Conservation (phyloP, 2,888 invertebrate species). For the Platycnemis pennipes region DNA sequence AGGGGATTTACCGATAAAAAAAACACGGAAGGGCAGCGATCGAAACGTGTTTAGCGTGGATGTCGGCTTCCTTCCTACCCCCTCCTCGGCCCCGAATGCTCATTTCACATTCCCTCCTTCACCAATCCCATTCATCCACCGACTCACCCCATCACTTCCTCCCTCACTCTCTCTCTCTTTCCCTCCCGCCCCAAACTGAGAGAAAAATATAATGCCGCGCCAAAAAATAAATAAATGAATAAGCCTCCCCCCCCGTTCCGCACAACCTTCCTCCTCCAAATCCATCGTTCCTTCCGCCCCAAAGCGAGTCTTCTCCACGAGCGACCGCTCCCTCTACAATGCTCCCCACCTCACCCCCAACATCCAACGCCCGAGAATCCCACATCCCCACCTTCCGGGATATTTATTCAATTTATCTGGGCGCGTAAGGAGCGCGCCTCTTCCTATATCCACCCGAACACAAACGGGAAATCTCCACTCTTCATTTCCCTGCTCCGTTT, state of each 20-base stretch:
- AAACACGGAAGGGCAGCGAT: slow-evolving; percentile 33
- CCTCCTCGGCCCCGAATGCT: slow-evolving; percentile 33
- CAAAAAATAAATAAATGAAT: no score
- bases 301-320: no score
- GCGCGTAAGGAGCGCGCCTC: background rate
- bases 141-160: background rate
- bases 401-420: background rate
- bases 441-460: no score
- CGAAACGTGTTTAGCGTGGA: slow-evolving; percentile 58
- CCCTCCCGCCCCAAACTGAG: background rate
- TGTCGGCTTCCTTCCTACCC: slow-evolving; percentile 44
- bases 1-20: slow-evolving; percentile 57
- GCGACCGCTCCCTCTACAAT: no score
- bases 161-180: background rate
- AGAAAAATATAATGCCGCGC: no score
- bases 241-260: no score
- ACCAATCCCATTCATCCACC: background rate
- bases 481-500: background rate
- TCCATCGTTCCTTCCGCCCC: no score
- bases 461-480: background rate
- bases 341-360: background rate
- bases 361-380: background rate
- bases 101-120: slow-evolving; percentile 51
- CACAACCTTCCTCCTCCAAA: no score
- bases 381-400: background rate